Percentiles rank a stretch among this genome's conserved stretches.
These are phyloP conservation scores for Acronicta alni DNA, from an alignment of 2,888 invertebrate genomes.

Conservation along the genomic window DNA sequence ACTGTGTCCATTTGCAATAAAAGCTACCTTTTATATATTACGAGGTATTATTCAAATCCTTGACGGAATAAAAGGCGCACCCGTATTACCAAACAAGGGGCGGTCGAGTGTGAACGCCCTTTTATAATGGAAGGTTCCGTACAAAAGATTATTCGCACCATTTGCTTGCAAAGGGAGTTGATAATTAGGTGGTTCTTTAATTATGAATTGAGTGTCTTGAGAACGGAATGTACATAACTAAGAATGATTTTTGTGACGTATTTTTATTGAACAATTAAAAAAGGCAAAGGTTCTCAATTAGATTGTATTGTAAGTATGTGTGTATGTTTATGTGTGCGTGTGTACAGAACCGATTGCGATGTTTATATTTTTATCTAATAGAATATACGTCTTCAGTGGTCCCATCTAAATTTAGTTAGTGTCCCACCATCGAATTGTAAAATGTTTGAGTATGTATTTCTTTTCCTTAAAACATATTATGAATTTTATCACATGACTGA, in stretches of 20 bases:
- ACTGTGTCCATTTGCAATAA: conserved; percentile 51
- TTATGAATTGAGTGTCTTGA: conserved; percentile 2
- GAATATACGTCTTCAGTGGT: too few relatives aligned
- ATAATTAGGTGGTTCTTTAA: conserved; percentile 47
- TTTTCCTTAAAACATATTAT: too few relatives aligned
- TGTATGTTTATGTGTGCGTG: too few relatives aligned
- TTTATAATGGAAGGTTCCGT: conserved; percentile 48
- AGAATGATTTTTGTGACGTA: not conserved
- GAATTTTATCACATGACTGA: too few relatives aligned
- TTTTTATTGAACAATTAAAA: too few relatives aligned
- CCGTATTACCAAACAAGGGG: conserved; percentile 49
- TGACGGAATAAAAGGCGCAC: conserved; percentile 51
- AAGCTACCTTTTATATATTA: conserved; percentile 51
- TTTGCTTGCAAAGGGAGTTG: conserved; percentile 44
- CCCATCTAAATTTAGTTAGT: too few relatives aligned
- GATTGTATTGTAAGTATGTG: too few relatives aligned
- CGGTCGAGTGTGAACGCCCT: conserved; percentile 60
- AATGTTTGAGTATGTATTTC: too few relatives aligned
- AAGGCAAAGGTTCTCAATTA: too few relatives aligned
- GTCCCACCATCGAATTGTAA: too few relatives aligned
- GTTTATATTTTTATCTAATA: too few relatives aligned
- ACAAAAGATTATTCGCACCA: conserved; percentile 62
- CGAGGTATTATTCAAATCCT: conserved; percentile 57
- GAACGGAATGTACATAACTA: not conserved
- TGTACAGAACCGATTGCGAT: too few relatives aligned